Percentiles rank a stretch among this genome's conserved stretches.
These are phyloP conservation scores for Eurois occulta DNA, from an alignment of 2,888 invertebrate species.

Conservation along the genomic window DNA sequence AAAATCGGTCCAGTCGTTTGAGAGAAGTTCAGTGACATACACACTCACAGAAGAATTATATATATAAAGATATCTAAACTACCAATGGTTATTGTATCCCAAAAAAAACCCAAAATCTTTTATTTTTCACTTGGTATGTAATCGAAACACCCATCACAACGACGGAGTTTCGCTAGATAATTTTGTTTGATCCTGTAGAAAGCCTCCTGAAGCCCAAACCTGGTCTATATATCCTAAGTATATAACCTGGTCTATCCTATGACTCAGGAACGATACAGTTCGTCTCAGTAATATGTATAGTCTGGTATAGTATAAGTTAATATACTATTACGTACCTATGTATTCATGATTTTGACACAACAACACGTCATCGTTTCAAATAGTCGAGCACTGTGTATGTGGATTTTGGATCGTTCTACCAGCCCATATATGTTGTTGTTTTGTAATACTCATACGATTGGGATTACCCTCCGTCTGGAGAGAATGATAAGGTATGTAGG, in stretches of 20 bases:
- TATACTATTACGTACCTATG: neutral
- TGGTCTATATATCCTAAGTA: no score
- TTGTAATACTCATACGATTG: neutral
- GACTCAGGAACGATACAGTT: constrained; percentile 2
- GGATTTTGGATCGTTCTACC: neutral
- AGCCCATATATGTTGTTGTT: no score
- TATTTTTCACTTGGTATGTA: no score
- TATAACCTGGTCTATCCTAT: no score
- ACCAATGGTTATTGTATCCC: no score
- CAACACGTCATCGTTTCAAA: constrained; percentile 23
- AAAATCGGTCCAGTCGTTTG: no score
- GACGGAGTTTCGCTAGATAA: neutral
- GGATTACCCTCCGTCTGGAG: neutral
- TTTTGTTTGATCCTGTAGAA: neutral
- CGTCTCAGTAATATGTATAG: neutral
- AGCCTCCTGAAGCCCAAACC: neutral
- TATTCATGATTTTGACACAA: constrained; percentile 3
- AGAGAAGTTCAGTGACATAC: no score
- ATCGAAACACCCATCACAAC: neutral
- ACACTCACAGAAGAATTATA: no score
- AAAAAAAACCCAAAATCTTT: no score
- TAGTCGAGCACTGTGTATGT: neutral
- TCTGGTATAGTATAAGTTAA: neutral
- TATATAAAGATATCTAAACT: no score
- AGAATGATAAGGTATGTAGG: neutral